Evolutionary conservation across 37 sponge, comb jelly and placozoan genomes (phyloP).

Genomic region (Dysidea cf. avara): DNA sequence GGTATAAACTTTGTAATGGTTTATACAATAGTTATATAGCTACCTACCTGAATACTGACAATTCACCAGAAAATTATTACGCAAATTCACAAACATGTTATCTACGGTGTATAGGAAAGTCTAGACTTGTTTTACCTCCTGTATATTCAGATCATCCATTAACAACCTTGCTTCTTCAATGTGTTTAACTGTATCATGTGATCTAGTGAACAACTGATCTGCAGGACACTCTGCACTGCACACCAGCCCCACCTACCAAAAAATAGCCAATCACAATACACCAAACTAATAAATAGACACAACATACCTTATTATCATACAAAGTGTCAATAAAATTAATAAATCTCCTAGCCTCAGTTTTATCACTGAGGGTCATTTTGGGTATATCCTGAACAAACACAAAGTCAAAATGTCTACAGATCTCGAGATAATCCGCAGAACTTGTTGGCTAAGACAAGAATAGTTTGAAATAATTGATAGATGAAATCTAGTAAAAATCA

Average conservation of each 20-base stretch:
- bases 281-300: background rate
- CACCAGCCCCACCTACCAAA: conserved; percentile 54
- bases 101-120: no score
- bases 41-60: no score
- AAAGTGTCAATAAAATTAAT: no score
- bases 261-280: background rate
- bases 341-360: no score
- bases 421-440: conserved; percentile 79
- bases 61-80: no score
- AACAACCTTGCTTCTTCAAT: conserved; percentile 19
- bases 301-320: no score
- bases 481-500: background rate
- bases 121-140: conserved; percentile 8
- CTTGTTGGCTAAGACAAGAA: conserved; percentile 51
- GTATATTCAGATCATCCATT: conserved; percentile 66
- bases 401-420: conserved; percentile 59
- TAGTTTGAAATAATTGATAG: background rate
- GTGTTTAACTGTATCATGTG: conserved; percentile 3
- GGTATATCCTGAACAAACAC: no score
- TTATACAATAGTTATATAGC: no score
- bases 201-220: conserved; percentile 33
- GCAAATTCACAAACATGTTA: no score
- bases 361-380: conserved; percentile 47
- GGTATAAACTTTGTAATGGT: no score
- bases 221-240: conserved; percentile 61